Evolutionary conservation across 1,140 invertebrate genomes (phyloP), one percentile per base, ranked within the genome.

Genomic region (Rhopalosiphum padi): DNA sequence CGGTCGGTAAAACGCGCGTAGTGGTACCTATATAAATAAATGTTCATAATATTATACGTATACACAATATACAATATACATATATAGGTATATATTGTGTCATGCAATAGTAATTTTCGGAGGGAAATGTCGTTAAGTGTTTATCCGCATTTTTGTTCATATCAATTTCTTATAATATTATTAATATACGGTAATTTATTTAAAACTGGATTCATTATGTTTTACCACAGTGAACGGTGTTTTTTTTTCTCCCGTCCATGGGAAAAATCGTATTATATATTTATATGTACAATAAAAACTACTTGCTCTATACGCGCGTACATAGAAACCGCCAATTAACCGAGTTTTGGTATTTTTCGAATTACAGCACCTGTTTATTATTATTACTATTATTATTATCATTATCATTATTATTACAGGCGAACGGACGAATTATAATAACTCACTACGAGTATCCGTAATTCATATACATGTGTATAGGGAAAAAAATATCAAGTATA

Each of bases 271-370:
- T 41, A 90, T 60, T 22, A 88, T 53, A 88, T 8, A 41, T 41
- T 2, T 41, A 41, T 41, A 30, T 6, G 15, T 41, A 55, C 25
- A 15, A 68, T 30, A 68, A 11, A 60, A 90, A 60, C 35, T 30
- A 4, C 89, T 60, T 37, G 35, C 21, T 25, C 11, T 35, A 51
- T 18, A 11, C 86, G 46, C 46, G 1, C 86, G 48, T 89, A 30
- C 11, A 35, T 35, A 60, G 88, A 90, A 90, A 90, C 88, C 88
- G 88, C 88, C 88, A 90, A 90, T 90, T 90, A 90, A 90, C 88
- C 51, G 88, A 90, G 51, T 90, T 60, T 89, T 37, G 46, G 46
- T 89, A 53, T 55, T 89, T 89, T 60, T 55, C 53, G 88, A 60
- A 5, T 90, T 90, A 90, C 88, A 37, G 53, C 88, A 90, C 88